Evolutionary conservation across 2,797 vertebrate genomes (phyloP), one percentile per base, ranked within the genome.

Genomic region (Pangasius mekongensis): DNA sequence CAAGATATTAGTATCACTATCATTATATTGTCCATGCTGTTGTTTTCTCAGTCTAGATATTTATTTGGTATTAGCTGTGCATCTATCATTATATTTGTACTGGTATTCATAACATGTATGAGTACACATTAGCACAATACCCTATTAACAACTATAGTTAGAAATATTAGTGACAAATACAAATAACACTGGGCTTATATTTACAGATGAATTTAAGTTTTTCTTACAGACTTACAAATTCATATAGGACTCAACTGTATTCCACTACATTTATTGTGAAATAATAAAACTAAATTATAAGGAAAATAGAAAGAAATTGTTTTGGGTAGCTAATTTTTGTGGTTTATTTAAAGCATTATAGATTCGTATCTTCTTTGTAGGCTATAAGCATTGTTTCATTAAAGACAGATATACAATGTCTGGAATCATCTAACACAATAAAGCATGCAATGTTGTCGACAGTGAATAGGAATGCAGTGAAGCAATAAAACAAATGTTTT

Each of bases 1-100:
- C 89, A 52, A 33, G 9, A 82, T 82, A 89, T 91, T 89, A 91
- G 91, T 89, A 87, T 71, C 43, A 78, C 54, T 67, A 49, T 77
- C 27, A 33, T 52, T 58, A 16, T 83, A 43, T 33, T 27, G 18
- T 85, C 49, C 87, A 86, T 91, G 86, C 85, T 81, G 76, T 78
- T 78, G 74, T 89, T 83, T 81, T 66, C 39, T 39, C 9, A 67
- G 33, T 83, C 58, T 52, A 62, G 22, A 18, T 58, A 33, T 49
- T 69, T 77, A 64, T 86, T 73, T 69, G 39, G 14, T 83, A 78
- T 56, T 74, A 73, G 49, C 14, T 81, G 22, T 82, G 43, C 30
- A 85, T 47, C 39, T 81, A 60, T 73, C 22, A 27, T 66, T 60
- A 81, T 71, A 62, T 39, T 71, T 47, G n/a, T 39, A 56, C 9